Conservation (phyloP, 2,888 invertebrate genomes). For the Tryphoninae sp. region DNA sequence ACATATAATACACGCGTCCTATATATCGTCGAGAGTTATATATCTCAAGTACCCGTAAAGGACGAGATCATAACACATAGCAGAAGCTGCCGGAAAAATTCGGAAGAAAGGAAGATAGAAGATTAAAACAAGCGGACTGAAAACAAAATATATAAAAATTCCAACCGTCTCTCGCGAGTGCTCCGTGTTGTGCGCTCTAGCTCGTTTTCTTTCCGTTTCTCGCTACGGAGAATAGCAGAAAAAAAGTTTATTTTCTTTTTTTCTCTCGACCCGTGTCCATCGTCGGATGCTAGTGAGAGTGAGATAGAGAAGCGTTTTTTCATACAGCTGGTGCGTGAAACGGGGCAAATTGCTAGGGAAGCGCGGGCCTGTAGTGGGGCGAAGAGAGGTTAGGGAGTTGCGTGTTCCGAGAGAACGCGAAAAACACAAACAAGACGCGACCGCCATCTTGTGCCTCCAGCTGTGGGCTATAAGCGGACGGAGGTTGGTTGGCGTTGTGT, state of each 20-base stretch:
- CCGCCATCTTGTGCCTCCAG: slow-evolving; percentile 76
- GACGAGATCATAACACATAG: slow-evolving; percentile 1
- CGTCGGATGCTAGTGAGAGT: slow-evolving; percentile 14
- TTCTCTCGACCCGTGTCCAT: slow-evolving; percentile 35
- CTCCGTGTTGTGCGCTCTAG: slow-evolving; percentile 57
- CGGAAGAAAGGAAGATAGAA: slow-evolving; percentile 4
- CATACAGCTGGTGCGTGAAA: slow-evolving; percentile 17
- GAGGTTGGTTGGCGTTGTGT: slow-evolving; percentile 8
- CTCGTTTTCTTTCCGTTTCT: slow-evolving; percentile 30
- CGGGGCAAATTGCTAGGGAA: slow-evolving; percentile 16
- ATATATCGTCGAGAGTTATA: slow-evolving; percentile 14
- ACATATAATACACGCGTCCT: slow-evolving; percentile 19
- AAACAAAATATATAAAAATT: slow-evolving; percentile 10
- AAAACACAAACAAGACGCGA: slow-evolving; percentile 73
- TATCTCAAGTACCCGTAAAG: neutral
- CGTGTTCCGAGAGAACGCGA: slow-evolving; percentile 54
- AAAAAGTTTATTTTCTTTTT: slow-evolving; percentile 4
- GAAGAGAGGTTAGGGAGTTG: slow-evolving; percentile 42
- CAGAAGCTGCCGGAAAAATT: slow-evolving; percentile 8
- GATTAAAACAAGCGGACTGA: slow-evolving; percentile 13
- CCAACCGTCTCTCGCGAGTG: slow-evolving; percentile 47
- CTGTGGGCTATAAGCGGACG: slow-evolving; percentile 65
- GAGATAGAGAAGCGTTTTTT: slow-evolving; percentile 27
- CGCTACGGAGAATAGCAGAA: slow-evolving; percentile 3
- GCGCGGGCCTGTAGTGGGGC: slow-evolving; percentile 1